Evolutionary conservation across 2,797 vertebrate genomes (phyloP).

Genomic region (Sebastes minor): DNA sequence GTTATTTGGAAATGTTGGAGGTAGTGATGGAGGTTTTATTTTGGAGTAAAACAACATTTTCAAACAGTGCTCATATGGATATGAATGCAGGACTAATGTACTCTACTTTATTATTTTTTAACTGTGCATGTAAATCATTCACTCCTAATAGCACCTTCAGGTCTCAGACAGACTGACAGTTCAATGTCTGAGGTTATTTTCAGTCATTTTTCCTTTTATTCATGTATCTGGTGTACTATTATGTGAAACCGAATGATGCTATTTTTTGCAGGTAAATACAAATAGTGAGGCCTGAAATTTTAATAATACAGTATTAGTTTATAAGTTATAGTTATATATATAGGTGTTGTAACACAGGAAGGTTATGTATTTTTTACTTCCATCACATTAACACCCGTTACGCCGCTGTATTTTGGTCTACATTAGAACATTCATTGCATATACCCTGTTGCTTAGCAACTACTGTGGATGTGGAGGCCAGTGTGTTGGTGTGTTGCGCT

Average conservation of each 20-base stretch:
- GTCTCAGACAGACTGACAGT: neutral
- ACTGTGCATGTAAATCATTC: neutral
- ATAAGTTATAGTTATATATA: neutral
- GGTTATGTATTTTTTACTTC: neutral
- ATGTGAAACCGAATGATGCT: neutral
- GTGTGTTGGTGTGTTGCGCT: conserved; percentile 43
- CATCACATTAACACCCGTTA: conserved; percentile 37
- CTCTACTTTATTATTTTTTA: neutral
- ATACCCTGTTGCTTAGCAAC: conserved; percentile 76
- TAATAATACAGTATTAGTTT: neutral
- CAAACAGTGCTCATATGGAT: neutral
- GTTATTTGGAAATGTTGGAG: neutral
- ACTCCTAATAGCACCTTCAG: neutral
- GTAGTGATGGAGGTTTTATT: neutral
- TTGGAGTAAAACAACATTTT: neutral
- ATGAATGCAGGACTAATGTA: neutral
- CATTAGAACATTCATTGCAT: conserved; percentile 39
- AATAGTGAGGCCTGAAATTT: neutral
- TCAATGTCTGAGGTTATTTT: neutral
- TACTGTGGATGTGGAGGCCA: conserved; percentile 50
- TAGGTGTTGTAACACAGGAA: neutral
- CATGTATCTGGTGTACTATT: neutral
- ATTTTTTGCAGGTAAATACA: neutral
- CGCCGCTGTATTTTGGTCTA: conserved; percentile 42
- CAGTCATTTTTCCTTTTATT: neutral